phyloP scores from a whole-genome alignment of 2,113 vertebrate species.

The Empidonax traillii region DNA sequence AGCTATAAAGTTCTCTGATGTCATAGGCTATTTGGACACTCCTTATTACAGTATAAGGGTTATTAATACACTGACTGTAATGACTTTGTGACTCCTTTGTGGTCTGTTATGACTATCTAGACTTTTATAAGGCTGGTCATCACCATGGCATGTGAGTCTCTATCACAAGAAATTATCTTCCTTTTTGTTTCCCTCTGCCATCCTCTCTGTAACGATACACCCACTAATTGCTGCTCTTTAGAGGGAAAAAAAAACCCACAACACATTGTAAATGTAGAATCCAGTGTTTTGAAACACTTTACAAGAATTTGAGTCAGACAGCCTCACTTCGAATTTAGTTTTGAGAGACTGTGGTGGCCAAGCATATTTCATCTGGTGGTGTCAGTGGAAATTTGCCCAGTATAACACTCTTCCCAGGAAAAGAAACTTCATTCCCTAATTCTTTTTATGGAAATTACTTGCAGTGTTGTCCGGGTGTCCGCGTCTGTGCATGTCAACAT shows the following conservation, averaged over 20 bases:
- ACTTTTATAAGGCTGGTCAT: slow-evolving; percentile 14
- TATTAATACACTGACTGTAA: slow-evolving; percentile 42
- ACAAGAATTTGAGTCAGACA: neutral
- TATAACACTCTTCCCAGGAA: slow-evolving; percentile 5
- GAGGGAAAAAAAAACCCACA: neutral
- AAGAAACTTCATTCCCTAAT: slow-evolving; percentile 1
- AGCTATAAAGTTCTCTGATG: slow-evolving; percentile 71
- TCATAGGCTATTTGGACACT: slow-evolving; percentile 73
- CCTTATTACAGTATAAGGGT: slow-evolving; percentile 47
- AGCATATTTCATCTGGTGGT: slow-evolving; percentile 7
- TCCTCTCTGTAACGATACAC: neutral
- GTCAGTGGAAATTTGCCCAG: slow-evolving; percentile 28
- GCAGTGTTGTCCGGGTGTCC: slow-evolving; percentile 14
- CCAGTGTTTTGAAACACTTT: neutral
- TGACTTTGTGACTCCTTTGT: slow-evolving; percentile 42
- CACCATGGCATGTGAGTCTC: neutral
- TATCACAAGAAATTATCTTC: neutral
- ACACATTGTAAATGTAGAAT: neutral
- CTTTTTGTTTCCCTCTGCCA: neutral
- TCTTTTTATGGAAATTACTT: slow-evolving; percentile 52
- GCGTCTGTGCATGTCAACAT: slow-evolving; percentile 22
- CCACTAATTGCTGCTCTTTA: neutral
- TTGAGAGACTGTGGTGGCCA: neutral
- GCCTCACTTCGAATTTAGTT: neutral
- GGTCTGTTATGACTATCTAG: slow-evolving; percentile 8